Base-by-base conservation (phyloP, 2,888 invertebrate species). In the Luperina testacea region DNA sequence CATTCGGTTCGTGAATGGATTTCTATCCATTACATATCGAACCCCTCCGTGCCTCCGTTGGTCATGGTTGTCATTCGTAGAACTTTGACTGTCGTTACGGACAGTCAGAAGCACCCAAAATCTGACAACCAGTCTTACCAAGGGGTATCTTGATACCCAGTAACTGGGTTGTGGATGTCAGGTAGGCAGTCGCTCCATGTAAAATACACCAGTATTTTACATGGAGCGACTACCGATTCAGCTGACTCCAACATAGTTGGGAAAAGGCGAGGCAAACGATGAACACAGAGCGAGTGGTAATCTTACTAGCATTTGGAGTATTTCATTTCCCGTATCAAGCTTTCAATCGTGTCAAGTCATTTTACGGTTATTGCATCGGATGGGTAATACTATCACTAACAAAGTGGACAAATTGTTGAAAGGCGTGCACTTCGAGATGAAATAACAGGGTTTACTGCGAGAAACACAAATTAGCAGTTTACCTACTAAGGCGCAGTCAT, bases 321-420 rank as follows among this genome's bases (percentile, higher is more conserved):
- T 73, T 82, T 79, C 72, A 75, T 53, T 61, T 70, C 74, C 3
- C 53, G 57, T 65, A 83, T 70, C 57, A 20, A 74, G 69, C 75
- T 59, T 75, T 69, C 57, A 64, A 78, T 67, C n/a, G 53, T 68
- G 77, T 81, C 74, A 75, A 67, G 63, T 61, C 0, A 38, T 68
- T 85, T 75, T 78, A 77, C 64, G 75, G 27, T 71, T 64, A 81
- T 80, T 75, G 69, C 51, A 24, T 42, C n/a, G 3, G 3, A n/a
- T 57, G 9, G 70, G 3, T 70, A 53, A n/a, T 70, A 53, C 0
- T 53, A n/a, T 68, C n/a, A 48, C 59, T 61, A 61, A 75, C 72
- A 73, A 70, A 72, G 20, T 38, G 24, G 27, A 86, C 70, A 78
- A 83, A 80, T 75, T 78, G 65, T 65, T 24, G 67, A 75, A 59